phyloP scores from a whole-genome alignment of 2,113 vertebrate genomes.

The Triplophysa dalaica region DNA sequence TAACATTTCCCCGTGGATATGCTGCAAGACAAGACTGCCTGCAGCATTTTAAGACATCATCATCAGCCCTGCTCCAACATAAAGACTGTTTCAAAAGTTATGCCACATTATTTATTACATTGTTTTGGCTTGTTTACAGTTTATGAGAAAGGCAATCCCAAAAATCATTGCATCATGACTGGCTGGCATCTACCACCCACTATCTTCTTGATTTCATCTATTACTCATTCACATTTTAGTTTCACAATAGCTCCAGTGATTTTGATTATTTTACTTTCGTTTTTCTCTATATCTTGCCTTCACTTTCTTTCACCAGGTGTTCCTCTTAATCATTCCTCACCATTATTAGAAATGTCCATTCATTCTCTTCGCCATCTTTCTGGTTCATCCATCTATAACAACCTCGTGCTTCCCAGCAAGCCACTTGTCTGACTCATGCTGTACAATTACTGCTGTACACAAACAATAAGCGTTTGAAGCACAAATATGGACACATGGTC shows the following conservation, averaged over 20 bases:
- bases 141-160: neutral
- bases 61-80: too few relatives aligned
- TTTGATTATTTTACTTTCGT: neutral
- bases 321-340: conserved; percentile 20
- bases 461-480: neutral
- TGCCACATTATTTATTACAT: too few relatives aligned
- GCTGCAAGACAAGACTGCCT: too few relatives aligned
- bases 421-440: neutral
- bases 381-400: neutral
- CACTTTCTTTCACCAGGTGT: neutral
- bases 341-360: neutral
- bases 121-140: too few relatives aligned
- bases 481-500: conserved; percentile 2
- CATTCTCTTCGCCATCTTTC: neutral
- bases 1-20: too few relatives aligned
- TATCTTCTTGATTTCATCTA: too few relatives aligned
- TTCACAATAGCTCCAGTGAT: neutral
- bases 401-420: neutral
- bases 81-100: too few relatives aligned
- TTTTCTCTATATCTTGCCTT: conserved; percentile 27
- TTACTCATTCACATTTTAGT: neutral
- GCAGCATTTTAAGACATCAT: too few relatives aligned
- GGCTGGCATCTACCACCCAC: too few relatives aligned
- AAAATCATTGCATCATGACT: too few relatives aligned
- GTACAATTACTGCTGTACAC: conserved; percentile 31